These are phyloP conservation scores for Muscicapa striata DNA, from an alignment of 2,797 vertebrate genomes.

Conservation along the genomic window DNA sequence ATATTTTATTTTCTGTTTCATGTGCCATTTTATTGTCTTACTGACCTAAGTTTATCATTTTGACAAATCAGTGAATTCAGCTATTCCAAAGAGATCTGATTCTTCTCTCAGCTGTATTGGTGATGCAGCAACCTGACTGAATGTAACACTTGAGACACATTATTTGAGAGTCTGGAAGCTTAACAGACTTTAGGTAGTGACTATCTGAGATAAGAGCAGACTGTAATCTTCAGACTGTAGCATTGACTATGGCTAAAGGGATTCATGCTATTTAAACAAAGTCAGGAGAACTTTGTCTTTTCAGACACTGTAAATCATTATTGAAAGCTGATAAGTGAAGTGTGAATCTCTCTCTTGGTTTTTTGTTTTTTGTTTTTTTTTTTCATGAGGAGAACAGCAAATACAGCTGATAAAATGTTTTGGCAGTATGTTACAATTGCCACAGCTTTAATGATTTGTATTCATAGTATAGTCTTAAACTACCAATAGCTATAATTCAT, in stretches of 20 bases:
- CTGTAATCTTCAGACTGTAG: not conserved
- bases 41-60: not conserved
- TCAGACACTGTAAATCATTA: not conserved
- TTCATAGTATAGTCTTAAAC: conserved; percentile 33
- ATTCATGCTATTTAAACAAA: not conserved
- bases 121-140: not conserved
- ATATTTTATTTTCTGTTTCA: not conserved
- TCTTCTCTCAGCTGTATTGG: not conserved
- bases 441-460: conserved; percentile 39
- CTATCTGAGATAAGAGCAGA: not conserved
- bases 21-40: not conserved
- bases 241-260: not conserved
- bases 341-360: not conserved
- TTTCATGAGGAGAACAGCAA: not conserved
- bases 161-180: not conserved
- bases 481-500: conserved; percentile 60
- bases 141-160: not conserved
- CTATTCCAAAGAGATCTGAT: not conserved
- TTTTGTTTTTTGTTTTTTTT: not conserved
- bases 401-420: not conserved
- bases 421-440: not conserved
- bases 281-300: not conserved
- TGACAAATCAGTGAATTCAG: not conserved
- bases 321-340: not conserved
- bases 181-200: not conserved